Evolutionary conservation across 2,113 vertebrate genomes (phyloP).

Genomic region (Laticauda laticaudata): DNA sequence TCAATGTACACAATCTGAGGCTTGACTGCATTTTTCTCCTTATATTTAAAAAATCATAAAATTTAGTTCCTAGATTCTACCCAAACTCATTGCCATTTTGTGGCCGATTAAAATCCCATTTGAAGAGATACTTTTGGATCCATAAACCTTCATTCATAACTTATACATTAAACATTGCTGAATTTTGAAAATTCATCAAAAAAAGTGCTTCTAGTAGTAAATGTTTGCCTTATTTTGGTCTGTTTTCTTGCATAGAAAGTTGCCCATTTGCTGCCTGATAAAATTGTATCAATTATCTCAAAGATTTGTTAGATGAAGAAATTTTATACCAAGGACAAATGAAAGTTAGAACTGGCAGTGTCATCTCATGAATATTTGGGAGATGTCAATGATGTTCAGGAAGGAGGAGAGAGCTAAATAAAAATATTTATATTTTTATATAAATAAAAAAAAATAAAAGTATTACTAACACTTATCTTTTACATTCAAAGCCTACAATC

Average conservation of each 20-base stretch:
- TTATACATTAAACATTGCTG: not conserved
- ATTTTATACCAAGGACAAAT: not conserved
- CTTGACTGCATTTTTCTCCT: not conserved
- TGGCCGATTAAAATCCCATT: not conserved
- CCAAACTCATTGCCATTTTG: not conserved
- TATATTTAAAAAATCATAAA: not conserved
- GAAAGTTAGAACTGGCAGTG: not conserved
- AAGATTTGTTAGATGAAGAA: not conserved
- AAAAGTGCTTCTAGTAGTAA: not conserved
- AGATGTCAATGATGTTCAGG: not conserved
- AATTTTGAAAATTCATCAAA: not conserved
- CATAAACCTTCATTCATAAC: not conserved
- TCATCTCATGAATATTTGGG: not conserved
- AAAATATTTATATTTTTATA: too few relatives aligned
- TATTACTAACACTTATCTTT: not conserved
- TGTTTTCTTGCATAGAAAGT: not conserved
- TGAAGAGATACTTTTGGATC: not conserved
- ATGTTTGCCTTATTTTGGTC: not conserved
- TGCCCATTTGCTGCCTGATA: not conserved
- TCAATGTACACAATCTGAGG: not conserved
- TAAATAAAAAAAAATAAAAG: too few relatives aligned
- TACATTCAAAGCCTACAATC: too few relatives aligned
- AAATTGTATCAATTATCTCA: not conserved
- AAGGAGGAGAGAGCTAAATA: not conserved
- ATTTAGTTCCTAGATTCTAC: not conserved